These are phyloP conservation scores for Zophobas atratus DNA, from an alignment of 1,140 invertebrate genomes.

Conservation along the genomic window DNA sequence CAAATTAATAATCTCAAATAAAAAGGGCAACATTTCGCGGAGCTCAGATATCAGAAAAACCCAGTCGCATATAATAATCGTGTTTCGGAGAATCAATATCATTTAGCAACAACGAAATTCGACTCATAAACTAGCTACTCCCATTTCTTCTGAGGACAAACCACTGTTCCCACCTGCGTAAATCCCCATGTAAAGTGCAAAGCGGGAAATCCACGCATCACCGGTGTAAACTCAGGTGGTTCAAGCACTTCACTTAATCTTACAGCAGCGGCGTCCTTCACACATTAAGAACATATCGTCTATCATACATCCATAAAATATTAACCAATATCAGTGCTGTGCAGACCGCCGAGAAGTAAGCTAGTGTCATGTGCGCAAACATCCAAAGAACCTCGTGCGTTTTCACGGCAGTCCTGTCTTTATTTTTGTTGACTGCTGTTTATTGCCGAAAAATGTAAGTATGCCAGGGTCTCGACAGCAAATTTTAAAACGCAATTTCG, in stretches of 20 bases:
- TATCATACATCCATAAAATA: background rate
- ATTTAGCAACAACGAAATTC: no score
- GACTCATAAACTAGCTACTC: background rate
- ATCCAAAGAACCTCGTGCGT: constrained; percentile 5
- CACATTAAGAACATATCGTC: constrained; percentile 28
- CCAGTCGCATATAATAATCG: no score
- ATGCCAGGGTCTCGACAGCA: background rate
- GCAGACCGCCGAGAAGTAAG: constrained; percentile 28
- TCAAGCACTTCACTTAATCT: background rate
- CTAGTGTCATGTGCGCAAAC: constrained; percentile 42
- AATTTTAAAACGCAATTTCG: background rate
- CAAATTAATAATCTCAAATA: no score
- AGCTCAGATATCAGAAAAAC: no score
- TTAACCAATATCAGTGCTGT: constrained; percentile 46
- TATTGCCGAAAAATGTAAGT: constrained; percentile 53
- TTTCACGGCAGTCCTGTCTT: background rate
- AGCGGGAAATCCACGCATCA: constrained; percentile 13
- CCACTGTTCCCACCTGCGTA: constrained; percentile 11
- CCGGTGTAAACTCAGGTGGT: constrained; percentile 8
- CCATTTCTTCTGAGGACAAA: background rate
- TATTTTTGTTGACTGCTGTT: constrained; percentile 29
- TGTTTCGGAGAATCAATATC: no score
- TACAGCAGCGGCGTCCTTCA: constrained; percentile 33
- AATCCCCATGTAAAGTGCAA: constrained; percentile 11
- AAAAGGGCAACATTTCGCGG: no score